Base-by-base conservation (phyloP, 2,888 invertebrate genomes). In the Pandemis corylana region DNA sequence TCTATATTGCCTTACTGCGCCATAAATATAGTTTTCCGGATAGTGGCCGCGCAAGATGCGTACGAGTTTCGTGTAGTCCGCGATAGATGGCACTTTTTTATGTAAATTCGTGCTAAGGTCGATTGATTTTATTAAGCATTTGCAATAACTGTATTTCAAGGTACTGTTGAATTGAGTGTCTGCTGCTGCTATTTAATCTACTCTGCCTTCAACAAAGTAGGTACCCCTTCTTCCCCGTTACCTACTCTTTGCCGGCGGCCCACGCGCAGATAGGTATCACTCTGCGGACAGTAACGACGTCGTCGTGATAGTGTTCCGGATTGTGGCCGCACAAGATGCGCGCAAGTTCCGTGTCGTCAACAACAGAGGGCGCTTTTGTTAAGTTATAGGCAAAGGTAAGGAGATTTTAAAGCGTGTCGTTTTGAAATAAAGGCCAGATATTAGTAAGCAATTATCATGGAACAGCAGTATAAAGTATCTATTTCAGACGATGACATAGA, bases 271-370 rank as follows among this genome's bases (percentile, higher is more conserved):
- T 88, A 89, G 83, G 81, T 88, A 89, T 90, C 90, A 86, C 83
- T 84, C 78, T 85, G 80, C 83, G 78, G 78, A 92, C 92, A 91
- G 89, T 92, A 86, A 93, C 89, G 89, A 89, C 91, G 87, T 88
- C 86, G 84, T 85, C 86, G 85, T 83, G 91, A 91, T 91, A 92
- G 85, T 83, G 83, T 76, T 81, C 83, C 81, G 85, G 90, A 90
- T 92, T 90, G 78, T 78, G 90, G 71, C 92, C 93, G 88, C 93
- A 93, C 93, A 92, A 91, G 91, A 86, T 80, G 90, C 80, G 90
- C 80, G 70, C 75, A 78, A 79, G 78, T 78, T 76, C 78, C 77
- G 76, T 80, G 49, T 41, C 71, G 42, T 63, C 9, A 42, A 7
- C 59, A 12, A 51, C n/a, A 70, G 59, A 61, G 62, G 61, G 70